phyloP scores from a whole-genome alignment of 1,140 invertebrate genomes.

The Microplitis demolitor region DNA sequence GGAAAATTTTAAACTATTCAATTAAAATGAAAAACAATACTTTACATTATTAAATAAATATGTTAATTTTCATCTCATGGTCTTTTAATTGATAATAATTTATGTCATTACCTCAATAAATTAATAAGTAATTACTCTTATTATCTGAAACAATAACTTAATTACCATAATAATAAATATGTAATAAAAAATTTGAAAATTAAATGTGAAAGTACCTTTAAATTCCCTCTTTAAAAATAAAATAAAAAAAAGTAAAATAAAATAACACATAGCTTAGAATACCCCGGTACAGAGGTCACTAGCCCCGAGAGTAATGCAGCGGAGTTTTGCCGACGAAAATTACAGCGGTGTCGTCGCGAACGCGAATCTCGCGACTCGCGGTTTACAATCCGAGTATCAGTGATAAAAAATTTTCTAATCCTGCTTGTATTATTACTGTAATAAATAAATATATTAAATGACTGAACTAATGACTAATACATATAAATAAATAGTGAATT shows the following conservation, averaged over 20 bases:
- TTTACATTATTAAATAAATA: no score
- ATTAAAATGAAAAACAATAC: no score
- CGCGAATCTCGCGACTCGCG: not conserved
- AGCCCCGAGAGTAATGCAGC: conserved; percentile 8
- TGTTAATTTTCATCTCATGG: no score
- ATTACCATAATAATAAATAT: no score
- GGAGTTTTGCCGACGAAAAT: conserved; percentile 15
- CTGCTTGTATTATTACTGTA: not conserved
- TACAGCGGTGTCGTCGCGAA: conserved; percentile 13
- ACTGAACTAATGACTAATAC: not conserved
- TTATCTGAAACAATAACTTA: no score
- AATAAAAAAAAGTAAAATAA: not conserved
- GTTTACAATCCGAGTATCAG: not conserved
- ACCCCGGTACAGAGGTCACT: conserved; percentile 17
- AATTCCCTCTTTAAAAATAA: no score
- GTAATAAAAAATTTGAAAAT: no score
- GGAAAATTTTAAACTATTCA: no score
- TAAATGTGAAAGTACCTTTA: no score
- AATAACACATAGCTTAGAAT: not conserved
- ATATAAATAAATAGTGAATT: not conserved
- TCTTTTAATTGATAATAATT: no score
- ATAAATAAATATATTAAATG: not conserved
- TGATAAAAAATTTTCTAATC: not conserved
- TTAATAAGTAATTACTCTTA: no score
- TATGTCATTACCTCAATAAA: no score